Percentiles rank a stretch among this genome's conserved stretches.
These are phyloP conservation scores for Lipophrys pholis DNA, from an alignment of 2,113 vertebrate genomes.

Conservation along the genomic window DNA sequence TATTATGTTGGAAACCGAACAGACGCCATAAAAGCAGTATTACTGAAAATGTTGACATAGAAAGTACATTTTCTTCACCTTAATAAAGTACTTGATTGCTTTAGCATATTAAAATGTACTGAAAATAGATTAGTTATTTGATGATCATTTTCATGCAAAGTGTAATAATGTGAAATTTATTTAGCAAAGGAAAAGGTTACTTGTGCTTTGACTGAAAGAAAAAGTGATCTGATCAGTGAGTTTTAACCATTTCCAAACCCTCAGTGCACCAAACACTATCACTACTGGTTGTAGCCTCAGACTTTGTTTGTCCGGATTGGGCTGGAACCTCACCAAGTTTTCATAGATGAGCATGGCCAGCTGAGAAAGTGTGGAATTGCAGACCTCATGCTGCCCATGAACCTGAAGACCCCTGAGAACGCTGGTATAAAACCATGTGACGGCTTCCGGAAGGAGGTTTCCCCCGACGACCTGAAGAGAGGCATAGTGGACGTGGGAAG, in stretches of 20 bases:
- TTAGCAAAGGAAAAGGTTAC: too few relatives aligned
- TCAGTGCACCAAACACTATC: too few relatives aligned
- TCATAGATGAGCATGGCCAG: conserved; percentile 97
- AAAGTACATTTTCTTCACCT: neutral
- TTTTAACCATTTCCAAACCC: too few relatives aligned
- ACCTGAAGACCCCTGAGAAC: conserved; percentile 92
- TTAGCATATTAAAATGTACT: neutral
- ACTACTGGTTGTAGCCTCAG: too few relatives aligned
- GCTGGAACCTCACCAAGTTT: conserved; percentile 83
- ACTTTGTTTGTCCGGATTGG: fast-evolving
- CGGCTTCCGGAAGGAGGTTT: conserved; percentile 91
- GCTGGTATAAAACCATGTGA: conserved; percentile 92
- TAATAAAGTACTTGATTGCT: neutral
- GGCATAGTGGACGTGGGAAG: too few relatives aligned
- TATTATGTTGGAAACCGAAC: too few relatives aligned
- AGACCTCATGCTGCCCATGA: conserved; percentile 95
- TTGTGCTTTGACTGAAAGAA: too few relatives aligned
- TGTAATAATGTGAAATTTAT: neutral
- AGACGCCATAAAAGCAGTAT: neutral
- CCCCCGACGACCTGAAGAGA: conserved; percentile 85
- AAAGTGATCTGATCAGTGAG: too few relatives aligned
- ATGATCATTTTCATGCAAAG: neutral
- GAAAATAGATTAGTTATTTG: neutral
- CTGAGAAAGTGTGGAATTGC: conserved; percentile 89
- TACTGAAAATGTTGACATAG: neutral